phyloP scores from a whole-genome alignment of 2,797 vertebrate species.

The Thamnophis elegans region DNA sequence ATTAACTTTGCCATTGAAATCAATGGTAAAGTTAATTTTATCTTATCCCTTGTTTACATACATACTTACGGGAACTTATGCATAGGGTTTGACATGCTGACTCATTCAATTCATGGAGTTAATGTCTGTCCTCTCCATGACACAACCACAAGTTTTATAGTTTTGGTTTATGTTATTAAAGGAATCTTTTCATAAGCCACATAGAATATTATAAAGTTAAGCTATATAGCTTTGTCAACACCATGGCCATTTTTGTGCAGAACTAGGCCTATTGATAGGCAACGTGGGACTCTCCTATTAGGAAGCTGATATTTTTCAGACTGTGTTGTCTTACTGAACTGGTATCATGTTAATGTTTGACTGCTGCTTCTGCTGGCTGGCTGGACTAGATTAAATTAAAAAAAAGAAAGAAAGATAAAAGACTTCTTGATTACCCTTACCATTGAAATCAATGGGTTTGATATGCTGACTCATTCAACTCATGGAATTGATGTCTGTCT shows the following conservation, averaged over 20 bases:
- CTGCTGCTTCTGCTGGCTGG: neutral
- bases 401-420: neutral
- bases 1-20: neutral
- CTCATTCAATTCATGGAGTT: neutral
- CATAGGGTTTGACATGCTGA: neutral
- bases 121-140: neutral
- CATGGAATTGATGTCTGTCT: too few relatives aligned
- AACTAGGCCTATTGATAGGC: neutral
- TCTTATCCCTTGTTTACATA: neutral
- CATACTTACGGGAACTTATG: neutral
- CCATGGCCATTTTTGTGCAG: neutral
- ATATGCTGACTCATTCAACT: too few relatives aligned
- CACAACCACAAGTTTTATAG: neutral
- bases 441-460: too few relatives aligned
- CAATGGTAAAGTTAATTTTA: neutral
- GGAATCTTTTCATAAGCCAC: neutral
- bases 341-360: neutral
- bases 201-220: neutral
- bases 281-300: neutral
- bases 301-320: neutral
- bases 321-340: neutral
- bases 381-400: neutral
- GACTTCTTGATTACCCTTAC: neutral
- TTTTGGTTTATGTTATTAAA: neutral
- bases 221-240: neutral